Base-by-base conservation (phyloP, 2,113 vertebrate genomes). In the Eolophus roseicapilla region DNA sequence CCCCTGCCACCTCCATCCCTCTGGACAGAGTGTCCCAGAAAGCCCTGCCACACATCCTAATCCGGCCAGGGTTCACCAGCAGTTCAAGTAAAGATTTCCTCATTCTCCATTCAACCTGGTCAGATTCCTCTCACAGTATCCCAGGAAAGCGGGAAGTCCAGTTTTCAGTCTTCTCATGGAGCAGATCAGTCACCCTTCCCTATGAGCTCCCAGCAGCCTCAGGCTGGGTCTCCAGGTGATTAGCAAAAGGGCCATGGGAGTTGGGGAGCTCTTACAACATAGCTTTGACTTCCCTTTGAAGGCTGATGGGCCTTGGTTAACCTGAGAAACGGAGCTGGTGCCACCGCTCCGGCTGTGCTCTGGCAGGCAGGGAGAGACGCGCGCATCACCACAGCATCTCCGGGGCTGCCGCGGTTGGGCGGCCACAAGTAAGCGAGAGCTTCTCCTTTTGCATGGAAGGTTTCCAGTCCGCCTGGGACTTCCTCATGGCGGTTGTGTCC, bases 391-490 rank as follows among this genome's bases (percentile, higher is more conserved):
- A 37, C 33, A 57, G 52, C 46, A 52, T 19, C 62, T 68, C 39
- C 44, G 19, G 29, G 59, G 60, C 59, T 57, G 52, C 52, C 1
- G 0, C 1, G 0, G 29, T 2, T 70, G 52, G 25, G 12, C n/a
- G 23, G 8, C 63, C 39, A 10, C 68, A 21, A 31, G 31, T 33
- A 47, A 93, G 24, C 0, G 0, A 39, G 11, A 37, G 3, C 3
- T 52, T 94, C 46, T 82, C 60, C 49, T 88, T 67, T 93, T 62
- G 24, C 55, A 44, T 46, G 57, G 28, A 68, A 97, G 97, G 93
- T 64, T 97, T 98, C 79, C 94, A 70, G 44, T 79, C 78, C 44
- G 43, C 81, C 17, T 98, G 98, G 98, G 96, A 97, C 57, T 96
- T 98, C 53, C 90, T 98, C 15, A 77, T 97, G 88, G 73, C 94